phyloP scores from a whole-genome alignment of 2,113 vertebrate species.

The Lagopus leucura region DNA sequence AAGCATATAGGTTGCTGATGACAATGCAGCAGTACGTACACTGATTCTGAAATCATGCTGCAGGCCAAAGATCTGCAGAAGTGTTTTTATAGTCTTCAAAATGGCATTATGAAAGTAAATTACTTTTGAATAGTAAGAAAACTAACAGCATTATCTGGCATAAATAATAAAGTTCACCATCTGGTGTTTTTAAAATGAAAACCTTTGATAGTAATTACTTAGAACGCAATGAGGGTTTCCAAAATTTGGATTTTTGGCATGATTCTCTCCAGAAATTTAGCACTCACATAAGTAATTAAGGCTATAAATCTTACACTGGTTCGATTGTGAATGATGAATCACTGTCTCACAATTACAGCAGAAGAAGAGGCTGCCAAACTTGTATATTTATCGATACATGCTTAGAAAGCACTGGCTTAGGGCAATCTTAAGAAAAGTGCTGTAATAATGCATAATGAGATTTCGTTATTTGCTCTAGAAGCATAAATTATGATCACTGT shows the following conservation, averaged over 20 bases:
- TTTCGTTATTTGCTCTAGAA: constrained; percentile 40
- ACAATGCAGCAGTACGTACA: neutral
- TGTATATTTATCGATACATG: constrained; percentile 39
- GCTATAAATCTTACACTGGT: constrained; percentile 59
- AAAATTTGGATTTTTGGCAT: constrained; percentile 50
- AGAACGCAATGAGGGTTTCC: constrained; percentile 37
- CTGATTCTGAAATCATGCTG: constrained; percentile 20
- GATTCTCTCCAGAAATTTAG: constrained; percentile 43
- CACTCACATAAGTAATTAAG: constrained; percentile 50
- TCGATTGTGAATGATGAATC: constrained; percentile 34
- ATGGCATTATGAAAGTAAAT: constrained; percentile 36
- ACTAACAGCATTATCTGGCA: constrained; percentile 52
- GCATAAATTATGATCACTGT: constrained; percentile 39
- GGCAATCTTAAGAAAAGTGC: constrained; percentile 7
- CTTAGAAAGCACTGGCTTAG: constrained; percentile 8
- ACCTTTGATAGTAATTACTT: constrained; percentile 65
- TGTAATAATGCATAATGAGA: constrained; percentile 44
- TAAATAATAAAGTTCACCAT: constrained; percentile 59
- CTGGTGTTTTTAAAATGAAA: constrained; percentile 61
- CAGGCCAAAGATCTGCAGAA: constrained; percentile 21
- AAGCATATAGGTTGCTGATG: neutral
- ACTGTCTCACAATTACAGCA: constrained; percentile 46
- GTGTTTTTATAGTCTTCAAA: constrained; percentile 16
- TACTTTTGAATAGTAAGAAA: constrained; percentile 44
- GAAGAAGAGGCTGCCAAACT: constrained; percentile 35